Conservation (phyloP, 2,797 vertebrate species). For the Gymnoscopelus braueri region DNA sequence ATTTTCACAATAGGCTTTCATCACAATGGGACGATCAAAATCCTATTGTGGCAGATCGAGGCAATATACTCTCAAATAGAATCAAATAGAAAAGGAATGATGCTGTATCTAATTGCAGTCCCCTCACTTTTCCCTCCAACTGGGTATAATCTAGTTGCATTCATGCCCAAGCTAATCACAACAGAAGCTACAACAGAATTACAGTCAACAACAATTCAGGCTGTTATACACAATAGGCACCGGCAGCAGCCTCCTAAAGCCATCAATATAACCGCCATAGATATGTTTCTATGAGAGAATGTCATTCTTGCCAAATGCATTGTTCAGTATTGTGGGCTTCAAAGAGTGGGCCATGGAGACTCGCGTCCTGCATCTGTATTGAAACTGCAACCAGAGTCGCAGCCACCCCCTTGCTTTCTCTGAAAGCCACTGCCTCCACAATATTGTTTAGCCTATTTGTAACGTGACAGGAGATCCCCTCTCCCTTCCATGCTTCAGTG, state of each 20-base stretch:
- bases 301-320: constrained; percentile 40
- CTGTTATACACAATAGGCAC: constrained; percentile 70
- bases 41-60: constrained; percentile 77
- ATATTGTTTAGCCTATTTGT: constrained; percentile 40
- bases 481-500: constrained; percentile 38
- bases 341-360: constrained; percentile 27
- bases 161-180: constrained; percentile 74
- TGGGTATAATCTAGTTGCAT: constrained; percentile 79
- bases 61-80: constrained; percentile 62
- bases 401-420: constrained; percentile 1
- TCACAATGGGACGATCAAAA: constrained; percentile 78
- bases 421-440: constrained; percentile 43
- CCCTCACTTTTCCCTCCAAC: constrained; percentile 64
- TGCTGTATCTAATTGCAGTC: constrained; percentile 80
- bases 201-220: constrained; percentile 73
- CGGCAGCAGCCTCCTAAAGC: constrained; percentile 56
- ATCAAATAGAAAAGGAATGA: constrained; percentile 74
- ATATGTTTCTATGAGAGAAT: constrained; percentile 45
- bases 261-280: constrained; percentile 55
- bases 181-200: constrained; percentile 67
- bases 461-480: constrained; percentile 50
- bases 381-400: constrained; percentile 30
- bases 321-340: constrained; percentile 28
- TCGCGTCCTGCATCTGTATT: constrained; percentile 26
- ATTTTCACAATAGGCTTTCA: constrained; percentile 74